phyloP scores from a whole-genome alignment of 1,140 invertebrate genomes.

The Ridgeia piscesae region DNA sequence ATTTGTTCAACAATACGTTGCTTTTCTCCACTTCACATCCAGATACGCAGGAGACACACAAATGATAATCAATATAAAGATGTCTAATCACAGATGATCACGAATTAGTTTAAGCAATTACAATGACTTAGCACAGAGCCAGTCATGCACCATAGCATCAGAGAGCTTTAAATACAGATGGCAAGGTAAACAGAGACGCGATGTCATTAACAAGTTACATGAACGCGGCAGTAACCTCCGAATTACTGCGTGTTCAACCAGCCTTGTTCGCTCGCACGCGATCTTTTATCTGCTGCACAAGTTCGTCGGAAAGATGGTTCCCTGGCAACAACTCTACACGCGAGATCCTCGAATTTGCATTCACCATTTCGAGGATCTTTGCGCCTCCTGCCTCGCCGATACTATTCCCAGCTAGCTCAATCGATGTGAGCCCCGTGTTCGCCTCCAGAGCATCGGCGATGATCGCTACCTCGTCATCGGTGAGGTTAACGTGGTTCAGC shows the following conservation, averaged over 20 bases:
- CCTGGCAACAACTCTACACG: neutral
- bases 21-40: neutral
- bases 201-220: neutral
- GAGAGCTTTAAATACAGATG: neutral
- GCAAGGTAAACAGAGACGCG: neutral
- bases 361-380: neutral
- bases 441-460: conserved; percentile 34
- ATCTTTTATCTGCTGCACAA: neutral
- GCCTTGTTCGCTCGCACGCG: neutral
- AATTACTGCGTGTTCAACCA: neutral
- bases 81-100: neutral
- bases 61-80: neutral
- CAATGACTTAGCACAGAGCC: neutral
- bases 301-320: neutral
- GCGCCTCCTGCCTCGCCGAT: conserved; percentile 36
- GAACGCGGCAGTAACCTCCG: neutral
- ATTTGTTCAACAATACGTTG: neutral
- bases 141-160: neutral
- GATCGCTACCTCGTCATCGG: conserved; percentile 37
- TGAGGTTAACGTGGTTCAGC: conserved; percentile 39
- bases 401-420: conserved; percentile 39
- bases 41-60: neutral
- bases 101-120: neutral
- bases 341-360: neutral
- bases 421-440: conserved; percentile 35